These are phyloP conservation scores for Halocynthia roretzi DNA, from an alignment of 23 tunicate genomes.

Conservation along the genomic window DNA sequence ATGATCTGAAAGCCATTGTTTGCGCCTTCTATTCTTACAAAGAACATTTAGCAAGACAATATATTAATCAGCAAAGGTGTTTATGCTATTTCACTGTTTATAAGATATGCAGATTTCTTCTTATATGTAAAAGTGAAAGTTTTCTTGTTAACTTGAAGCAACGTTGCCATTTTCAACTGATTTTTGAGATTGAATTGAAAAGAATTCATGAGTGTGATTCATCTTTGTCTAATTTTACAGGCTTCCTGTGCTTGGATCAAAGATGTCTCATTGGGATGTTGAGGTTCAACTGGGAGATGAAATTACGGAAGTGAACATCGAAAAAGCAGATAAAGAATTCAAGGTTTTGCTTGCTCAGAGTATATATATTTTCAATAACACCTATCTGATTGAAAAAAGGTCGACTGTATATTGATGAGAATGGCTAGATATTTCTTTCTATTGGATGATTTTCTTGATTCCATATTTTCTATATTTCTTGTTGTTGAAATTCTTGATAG, in stretches of 20 bases:
- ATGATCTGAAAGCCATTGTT: conserved; percentile 63
- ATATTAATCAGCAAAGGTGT: conserved; percentile 61
- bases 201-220: not conserved
- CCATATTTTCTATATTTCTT: too few species aligned
- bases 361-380: not conserved
- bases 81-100: not conserved
- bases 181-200: not conserved
- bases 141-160: too few species aligned
- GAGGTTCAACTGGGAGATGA: conserved; percentile 32
- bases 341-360: conserved; percentile 6
- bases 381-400: too few species aligned
- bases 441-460: too few species aligned
- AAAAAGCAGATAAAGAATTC: conserved; percentile 9
- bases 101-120: too few species aligned
- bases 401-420: too few species aligned
- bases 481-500: too few species aligned
- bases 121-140: too few species aligned
- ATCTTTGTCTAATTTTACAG: conserved; percentile 3
- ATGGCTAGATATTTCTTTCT: too few species aligned
- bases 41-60: conserved; percentile 25
- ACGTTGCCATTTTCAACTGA: not conserved
- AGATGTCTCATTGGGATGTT: conserved; percentile 37
- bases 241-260: conserved; percentile 21
- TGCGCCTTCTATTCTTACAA: conserved; percentile 65
- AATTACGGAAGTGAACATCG: not conserved